Percentiles rank a stretch among this genome's conserved stretches.
These are phyloP conservation scores for Mactra quadrangularis DNA, from an alignment of 1,140 invertebrate genomes.

Conservation along the genomic window DNA sequence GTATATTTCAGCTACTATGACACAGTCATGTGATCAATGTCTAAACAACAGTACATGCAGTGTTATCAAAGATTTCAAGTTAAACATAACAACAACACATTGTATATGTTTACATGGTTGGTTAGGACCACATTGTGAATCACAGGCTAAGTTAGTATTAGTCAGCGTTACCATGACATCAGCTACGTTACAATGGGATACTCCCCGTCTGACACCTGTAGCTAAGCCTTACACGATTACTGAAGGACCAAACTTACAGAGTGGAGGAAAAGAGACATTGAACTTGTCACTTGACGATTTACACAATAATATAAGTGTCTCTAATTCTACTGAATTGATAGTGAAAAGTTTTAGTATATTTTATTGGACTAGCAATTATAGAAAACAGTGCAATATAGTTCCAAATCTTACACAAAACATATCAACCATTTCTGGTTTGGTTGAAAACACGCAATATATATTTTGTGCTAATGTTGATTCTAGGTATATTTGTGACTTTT, in stretches of 20 bases:
- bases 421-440: slow-evolving; percentile 20
- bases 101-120: slow-evolving; percentile 18
- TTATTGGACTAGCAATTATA: slow-evolving; percentile 15
- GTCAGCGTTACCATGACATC: slow-evolving; percentile 42
- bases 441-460: slow-evolving; percentile 7
- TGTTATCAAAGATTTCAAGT: slow-evolving; percentile 5
- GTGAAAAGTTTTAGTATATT: background rate
- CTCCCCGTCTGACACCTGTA: background rate
- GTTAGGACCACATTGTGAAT: slow-evolving; percentile 16
- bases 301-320: background rate
- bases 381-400: slow-evolving; percentile 38
- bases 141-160: background rate
- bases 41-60: slow-evolving; percentile 22
- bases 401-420: slow-evolving; percentile 16
- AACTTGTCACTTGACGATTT: background rate
- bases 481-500: slow-evolving; percentile 19
- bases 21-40: slow-evolving; percentile 18
- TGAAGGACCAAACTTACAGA: background rate
- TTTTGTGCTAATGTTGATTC: slow-evolving; percentile 38
- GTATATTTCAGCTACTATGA: slow-evolving; percentile 12
- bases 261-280: background rate
- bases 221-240: background rate
- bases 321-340: background rate
- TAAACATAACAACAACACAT: background rate
- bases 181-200: slow-evolving; percentile 13